Evolutionary conservation across 1,140 invertebrate species (phyloP), one percentile per base, ranked within the genome.

Genomic region (Cepaea nemoralis): DNA sequence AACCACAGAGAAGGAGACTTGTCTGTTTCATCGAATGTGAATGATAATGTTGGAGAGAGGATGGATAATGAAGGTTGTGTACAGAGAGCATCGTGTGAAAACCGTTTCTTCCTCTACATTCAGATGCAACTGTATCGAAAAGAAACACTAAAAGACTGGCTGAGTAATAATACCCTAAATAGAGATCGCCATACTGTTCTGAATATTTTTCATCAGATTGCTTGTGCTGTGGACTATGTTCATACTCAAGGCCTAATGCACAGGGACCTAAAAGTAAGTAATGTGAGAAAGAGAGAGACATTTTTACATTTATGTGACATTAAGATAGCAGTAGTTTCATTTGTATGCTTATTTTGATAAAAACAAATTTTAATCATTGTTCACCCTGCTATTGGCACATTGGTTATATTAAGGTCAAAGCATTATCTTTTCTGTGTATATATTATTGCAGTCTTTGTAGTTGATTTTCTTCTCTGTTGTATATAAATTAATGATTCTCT

Each of bases 121-220:
- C 97, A 99, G 91, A 99, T 99, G 97, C 97, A 99, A 91, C 90
- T 99, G 66, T 99, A 98, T 89, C 94, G 94, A 71, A 94, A 95
- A 86, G 94, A 97, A 80, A 98, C 96, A 85, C 92, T 99, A 12
- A 94, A 95, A 86, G 97, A 98, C 83, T 99, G 98, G 98, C 90
- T 99, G 5, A 82, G 69, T 80, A 81, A 82, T 12, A 89, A 90
- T 59, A 90, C 87, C 10, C 75, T 90, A 14, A 87, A 94, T 87
- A 85, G 90, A 50, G 86, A 89, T 59, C 82, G 81, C 24, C 50
- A 82, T 45, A 82, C 81, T 0, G 71, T 96, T 33, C 92, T 96
- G 37, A 93, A 94, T 74, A 95, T 98, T 80, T 99, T 99, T 92
- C 93, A 95, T 86, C 97, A 99, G 92, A 98, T 99, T 87, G 94